A percentile compares a stretch with the other conserved stretches of the same genome.
Conservation (phyloP, 2,888 invertebrate genomes). For the Timandra comae region DNA sequence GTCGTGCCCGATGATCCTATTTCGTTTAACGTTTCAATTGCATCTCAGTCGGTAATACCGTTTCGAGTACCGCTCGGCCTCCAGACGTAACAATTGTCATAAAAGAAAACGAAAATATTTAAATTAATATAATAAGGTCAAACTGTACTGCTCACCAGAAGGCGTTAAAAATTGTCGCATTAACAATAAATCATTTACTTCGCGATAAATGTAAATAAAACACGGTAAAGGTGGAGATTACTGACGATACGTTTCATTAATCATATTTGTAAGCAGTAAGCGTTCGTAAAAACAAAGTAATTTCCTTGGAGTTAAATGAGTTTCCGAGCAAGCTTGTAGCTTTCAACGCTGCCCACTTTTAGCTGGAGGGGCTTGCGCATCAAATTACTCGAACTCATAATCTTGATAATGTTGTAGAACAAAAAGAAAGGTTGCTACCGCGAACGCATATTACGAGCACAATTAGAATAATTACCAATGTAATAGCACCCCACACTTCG, state of each 20-base stretch:
- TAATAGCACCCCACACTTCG: conserved; percentile 35
- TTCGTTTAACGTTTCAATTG: conserved; percentile 49
- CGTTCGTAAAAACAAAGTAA: conserved; percentile 2
- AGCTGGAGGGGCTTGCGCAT: conserved; percentile 13
- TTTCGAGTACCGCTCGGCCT: conserved; percentile 56
- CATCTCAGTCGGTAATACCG: conserved; percentile 57
- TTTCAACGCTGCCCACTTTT: conserved; percentile 8
- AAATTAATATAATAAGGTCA: conserved; percentile 13
- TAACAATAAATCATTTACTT: conserved; percentile 7
- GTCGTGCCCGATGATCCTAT: conserved; percentile 56
- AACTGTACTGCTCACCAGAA: not conserved
- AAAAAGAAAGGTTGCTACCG: conserved; percentile 42
- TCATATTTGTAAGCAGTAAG: not conserved
- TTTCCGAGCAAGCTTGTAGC: conserved; percentile 2
- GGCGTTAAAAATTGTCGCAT: conserved; percentile 7
- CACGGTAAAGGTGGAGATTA: conserved; percentile 9
- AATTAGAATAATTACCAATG: conserved; percentile 58
- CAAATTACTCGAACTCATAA: conserved; percentile 21
- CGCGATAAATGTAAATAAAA: conserved; percentile 13
- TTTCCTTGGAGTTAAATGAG: conserved; percentile 11
- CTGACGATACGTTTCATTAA: conserved; percentile 2
- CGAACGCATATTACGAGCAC: conserved; percentile 37
- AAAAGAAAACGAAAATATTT: conserved; percentile 29
- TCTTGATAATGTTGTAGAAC: conserved; percentile 39
- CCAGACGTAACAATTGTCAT: conserved; percentile 44